These are phyloP conservation scores for Calyptommatus sinebrachiatus DNA, from an alignment of 2,113 vertebrate genomes.

Conservation along the genomic window DNA sequence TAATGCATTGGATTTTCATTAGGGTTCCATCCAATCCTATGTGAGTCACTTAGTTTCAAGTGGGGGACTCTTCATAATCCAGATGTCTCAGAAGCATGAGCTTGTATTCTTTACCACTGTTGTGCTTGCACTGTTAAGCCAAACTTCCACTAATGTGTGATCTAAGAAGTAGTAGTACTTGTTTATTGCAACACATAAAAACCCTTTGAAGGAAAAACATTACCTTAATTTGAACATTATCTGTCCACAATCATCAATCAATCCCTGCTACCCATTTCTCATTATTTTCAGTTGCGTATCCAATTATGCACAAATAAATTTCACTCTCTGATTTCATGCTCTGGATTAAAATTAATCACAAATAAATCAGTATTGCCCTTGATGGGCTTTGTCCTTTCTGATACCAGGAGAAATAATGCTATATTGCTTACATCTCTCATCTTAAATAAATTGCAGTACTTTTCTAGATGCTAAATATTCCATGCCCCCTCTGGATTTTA, in stretches of 20 bases:
- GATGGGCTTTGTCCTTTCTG: slow-evolving; percentile 51
- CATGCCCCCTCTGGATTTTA: slow-evolving; percentile 16
- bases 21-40: no score
- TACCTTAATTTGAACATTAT: slow-evolving; percentile 14
- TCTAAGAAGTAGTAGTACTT: slow-evolving; percentile 5
- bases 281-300: slow-evolving; percentile 42
- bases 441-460: slow-evolving; percentile 11
- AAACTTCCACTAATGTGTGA: slow-evolving; percentile 15
- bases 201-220: slow-evolving; percentile 35
- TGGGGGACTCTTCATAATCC: not conserved
- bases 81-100: not conserved
- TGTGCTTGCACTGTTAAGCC: not conserved
- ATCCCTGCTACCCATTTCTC: slow-evolving; percentile 13
- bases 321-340: slow-evolving; percentile 50
- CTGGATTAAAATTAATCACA: slow-evolving; percentile 49
- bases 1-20: no score
- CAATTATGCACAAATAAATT: slow-evolving; percentile 49
- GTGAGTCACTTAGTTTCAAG: no score
- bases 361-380: slow-evolving; percentile 51
- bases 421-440: slow-evolving; percentile 18
- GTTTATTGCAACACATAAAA: slow-evolving; percentile 19
- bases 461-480: slow-evolving; percentile 40
- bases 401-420: slow-evolving; percentile 17
- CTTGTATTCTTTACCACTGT: not conserved
- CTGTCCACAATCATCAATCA: slow-evolving; percentile 21